Conservation (phyloP, 2,888 invertebrate species). For the Drosophila subsilvestris region DNA sequence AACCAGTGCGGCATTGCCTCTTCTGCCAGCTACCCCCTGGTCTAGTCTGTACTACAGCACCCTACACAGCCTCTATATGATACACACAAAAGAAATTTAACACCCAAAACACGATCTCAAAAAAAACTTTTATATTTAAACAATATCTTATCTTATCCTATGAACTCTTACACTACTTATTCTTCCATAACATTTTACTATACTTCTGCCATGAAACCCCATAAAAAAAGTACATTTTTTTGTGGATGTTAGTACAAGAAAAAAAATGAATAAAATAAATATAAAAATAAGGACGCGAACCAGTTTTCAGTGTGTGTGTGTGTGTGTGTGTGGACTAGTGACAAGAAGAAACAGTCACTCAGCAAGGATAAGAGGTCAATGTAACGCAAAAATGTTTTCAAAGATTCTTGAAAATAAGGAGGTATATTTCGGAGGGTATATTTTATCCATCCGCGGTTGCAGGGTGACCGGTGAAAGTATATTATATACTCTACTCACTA, state of each 20-base stretch:
- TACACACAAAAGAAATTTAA: conserved; percentile 9
- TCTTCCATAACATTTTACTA: conserved; percentile 53
- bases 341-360: too few species aligned
- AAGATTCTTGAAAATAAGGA: too few species aligned
- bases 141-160: conserved; percentile 20
- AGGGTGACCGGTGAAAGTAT: too few species aligned
- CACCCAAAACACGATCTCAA: conserved; percentile 58
- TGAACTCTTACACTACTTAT: conserved; percentile 33
- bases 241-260: conserved; percentile 66
- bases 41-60: conserved; percentile 87
- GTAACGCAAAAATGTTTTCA: too few species aligned
- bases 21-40: conserved; percentile 92
- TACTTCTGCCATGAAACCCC: conserved; percentile 1
- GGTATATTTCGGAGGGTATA: too few species aligned
- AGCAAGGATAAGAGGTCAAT: too few species aligned
- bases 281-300: too few species aligned
- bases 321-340: too few species aligned
- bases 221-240: conserved; percentile 19
- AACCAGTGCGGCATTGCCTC: conserved; percentile 96
- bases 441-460: too few species aligned
- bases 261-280: conserved; percentile 46
- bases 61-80: conserved; percentile 25
- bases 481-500: too few species aligned
- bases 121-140: conserved; percentile 44
- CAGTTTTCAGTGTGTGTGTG: too few species aligned